Evolutionary conservation across 2,888 invertebrate genomes (phyloP).

Genomic region (Nesidiocoris tenuis): DNA sequence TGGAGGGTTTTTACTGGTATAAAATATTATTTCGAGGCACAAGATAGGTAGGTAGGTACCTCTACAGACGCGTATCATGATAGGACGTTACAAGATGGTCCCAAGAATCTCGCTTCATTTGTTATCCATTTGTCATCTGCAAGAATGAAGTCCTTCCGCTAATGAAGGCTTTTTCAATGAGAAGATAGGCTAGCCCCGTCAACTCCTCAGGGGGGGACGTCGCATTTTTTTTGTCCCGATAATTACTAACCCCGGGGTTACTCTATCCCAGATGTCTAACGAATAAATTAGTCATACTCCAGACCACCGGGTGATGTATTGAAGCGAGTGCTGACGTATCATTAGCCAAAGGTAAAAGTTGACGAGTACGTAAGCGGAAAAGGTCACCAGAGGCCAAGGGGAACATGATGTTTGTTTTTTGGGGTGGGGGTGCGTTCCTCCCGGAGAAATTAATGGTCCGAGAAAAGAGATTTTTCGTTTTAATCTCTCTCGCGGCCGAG

Average conservation of each 20-base stretch:
- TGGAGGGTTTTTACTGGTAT: no score
- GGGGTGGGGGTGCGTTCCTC: not conserved
- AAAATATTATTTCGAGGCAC: no score
- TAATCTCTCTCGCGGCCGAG: not conserved
- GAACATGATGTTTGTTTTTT: slow-evolving; percentile 18
- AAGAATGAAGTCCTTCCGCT: not conserved
- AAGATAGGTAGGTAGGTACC: no score
- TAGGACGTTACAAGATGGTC: not conserved
- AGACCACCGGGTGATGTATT: slow-evolving; percentile 10
- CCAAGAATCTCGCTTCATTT: not conserved
- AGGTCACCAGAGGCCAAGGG: slow-evolving; percentile 9
- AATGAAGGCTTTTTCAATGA: not conserved
- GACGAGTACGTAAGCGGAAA: not conserved
- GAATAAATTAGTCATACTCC: slow-evolving; percentile 12
- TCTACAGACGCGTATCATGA: no score
- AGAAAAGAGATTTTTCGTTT: not conserved
- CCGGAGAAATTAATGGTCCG: not conserved
- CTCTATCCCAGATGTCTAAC: not conserved
- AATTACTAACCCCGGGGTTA: slow-evolving; percentile 11
- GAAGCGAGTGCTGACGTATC: slow-evolving; percentile 4
- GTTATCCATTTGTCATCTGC: not conserved
- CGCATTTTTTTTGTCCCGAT: slow-evolving; percentile 4
- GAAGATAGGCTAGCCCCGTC: not conserved
- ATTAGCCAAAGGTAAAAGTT: slow-evolving; percentile 8
- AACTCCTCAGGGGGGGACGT: slow-evolving; percentile 1